A percentile compares a stretch with the other conserved stretches of the same genome.
phyloP scores from a whole-genome alignment of 2,113 vertebrate genomes.

The Antechinus stuartii region DNA sequence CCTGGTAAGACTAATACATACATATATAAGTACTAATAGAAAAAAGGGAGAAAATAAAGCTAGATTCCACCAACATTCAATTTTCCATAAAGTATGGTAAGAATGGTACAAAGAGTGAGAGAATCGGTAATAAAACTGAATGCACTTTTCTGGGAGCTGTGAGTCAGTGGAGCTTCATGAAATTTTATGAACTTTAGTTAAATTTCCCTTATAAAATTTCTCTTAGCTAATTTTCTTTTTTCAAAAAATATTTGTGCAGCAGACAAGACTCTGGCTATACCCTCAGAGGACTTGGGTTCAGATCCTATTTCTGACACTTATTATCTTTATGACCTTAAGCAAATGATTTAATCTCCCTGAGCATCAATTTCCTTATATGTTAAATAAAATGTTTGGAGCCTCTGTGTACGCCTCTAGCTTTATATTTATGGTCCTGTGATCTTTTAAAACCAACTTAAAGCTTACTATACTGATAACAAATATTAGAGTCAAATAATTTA shows the following conservation, averaged over 20 bases:
- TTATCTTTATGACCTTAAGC: not conserved
- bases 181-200: conserved; percentile 28
- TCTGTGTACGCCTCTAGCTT: not conserved
- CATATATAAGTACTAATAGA: not conserved
- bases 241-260: conserved; percentile 3
- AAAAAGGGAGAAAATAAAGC: not conserved
- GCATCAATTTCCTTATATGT: not conserved
- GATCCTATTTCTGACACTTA: not conserved
- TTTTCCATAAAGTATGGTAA: not conserved
- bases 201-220: not conserved
- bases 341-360: not conserved
- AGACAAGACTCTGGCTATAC: not conserved
- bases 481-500: not conserved
- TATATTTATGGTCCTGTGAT: not conserved
- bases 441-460: not conserved
- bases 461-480: not conserved
- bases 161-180: conserved; percentile 6
- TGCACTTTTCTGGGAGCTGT: not conserved
- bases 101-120: not conserved
- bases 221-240: conserved; percentile 1
- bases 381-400: not conserved
- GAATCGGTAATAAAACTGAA: not conserved
- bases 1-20: not conserved
- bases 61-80: not conserved
- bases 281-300: not conserved